A percentile compares a stretch with the other conserved stretches of the same genome.
These are phyloP conservation scores for Pegoplata infirma DNA, from an alignment of 2,888 invertebrate genomes.

Conservation along the genomic window DNA sequence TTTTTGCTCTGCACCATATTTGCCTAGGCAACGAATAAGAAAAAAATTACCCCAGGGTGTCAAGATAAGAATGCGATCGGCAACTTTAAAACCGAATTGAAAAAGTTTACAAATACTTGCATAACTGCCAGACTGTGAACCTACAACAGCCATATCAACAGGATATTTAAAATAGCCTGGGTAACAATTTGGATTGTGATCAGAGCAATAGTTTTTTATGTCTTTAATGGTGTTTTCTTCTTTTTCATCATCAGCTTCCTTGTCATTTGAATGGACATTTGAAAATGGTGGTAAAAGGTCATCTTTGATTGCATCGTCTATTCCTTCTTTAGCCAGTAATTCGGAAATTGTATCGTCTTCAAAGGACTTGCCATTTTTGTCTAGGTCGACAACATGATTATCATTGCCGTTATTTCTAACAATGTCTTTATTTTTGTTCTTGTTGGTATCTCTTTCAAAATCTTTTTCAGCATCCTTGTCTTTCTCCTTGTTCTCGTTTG, in stretches of 20 bases:
- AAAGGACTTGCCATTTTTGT: background rate
- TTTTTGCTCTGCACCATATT: slow-evolving; percentile 5
- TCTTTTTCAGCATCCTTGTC: background rate
- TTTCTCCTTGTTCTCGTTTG: background rate
- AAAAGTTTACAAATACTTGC: slow-evolving; percentile 72
- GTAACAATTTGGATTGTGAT: slow-evolving; percentile 68
- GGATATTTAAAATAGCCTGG: slow-evolving; percentile 70
- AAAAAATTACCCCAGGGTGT: slow-evolving; percentile 77
- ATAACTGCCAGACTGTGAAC: slow-evolving; percentile 75
- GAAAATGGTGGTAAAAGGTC: background rate
- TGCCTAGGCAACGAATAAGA: slow-evolving; percentile 67
- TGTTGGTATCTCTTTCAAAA: background rate
- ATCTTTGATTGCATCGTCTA: slow-evolving; percentile 1
- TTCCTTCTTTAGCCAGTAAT: background rate
- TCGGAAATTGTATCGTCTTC: background rate
- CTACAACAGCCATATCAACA: slow-evolving; percentile 72
- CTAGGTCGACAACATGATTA: background rate
- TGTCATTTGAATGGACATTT: slow-evolving; percentile 11
- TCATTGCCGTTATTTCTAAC: background rate
- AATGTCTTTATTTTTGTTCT: background rate
- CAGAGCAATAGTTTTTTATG: slow-evolving; percentile 11
- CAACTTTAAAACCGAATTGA: slow-evolving; percentile 70
- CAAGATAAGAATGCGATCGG: slow-evolving; percentile 73
- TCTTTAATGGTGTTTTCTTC: slow-evolving; percentile 25
- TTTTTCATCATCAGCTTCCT: slow-evolving; percentile 54